Base-by-base conservation (phyloP, 2,113 vertebrate genomes). In the Phalacrocorax carbo region DNA sequence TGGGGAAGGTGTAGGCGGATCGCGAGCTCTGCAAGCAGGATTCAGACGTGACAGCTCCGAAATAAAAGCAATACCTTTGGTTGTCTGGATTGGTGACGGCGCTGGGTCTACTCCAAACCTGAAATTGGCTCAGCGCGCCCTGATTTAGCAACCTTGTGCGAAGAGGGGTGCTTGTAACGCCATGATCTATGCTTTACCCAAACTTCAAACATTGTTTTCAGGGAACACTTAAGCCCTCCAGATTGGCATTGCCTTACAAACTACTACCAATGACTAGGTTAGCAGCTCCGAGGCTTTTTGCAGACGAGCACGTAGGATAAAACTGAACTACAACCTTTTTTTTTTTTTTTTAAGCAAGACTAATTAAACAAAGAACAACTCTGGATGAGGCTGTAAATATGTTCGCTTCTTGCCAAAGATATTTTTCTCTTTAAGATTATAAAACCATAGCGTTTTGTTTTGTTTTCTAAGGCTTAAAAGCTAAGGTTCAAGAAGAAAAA, bases 71-170 rank as follows among this genome's bases (percentile, higher is more conserved):
- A 10, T 2, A 5, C 17, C 2, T 7, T 7, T 21, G 10, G 8
- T n/a, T 40, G 46, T 21, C 36, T 6, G 32, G 29, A 3, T 19
- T 32, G 61, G 4, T 17, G 21, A 29, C 1, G 49, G 61, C 9
- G 3, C 36, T 9, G 29, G 42, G 13, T 58, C 55, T 27, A 1
- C 29, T n/a, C 36, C 26, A 21, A 49, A 46, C 9, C 4, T 5
- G 60, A 49, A 38, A 29, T 4, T 3, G 5, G 11, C n/a, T 36
- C 9, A 3, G 10, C 0, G 11, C 7, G 2, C 49, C 46, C n/a
- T 18, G 25, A 38, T 20, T 8, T 3, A 15, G 58, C 7, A 51
- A 51, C 48, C 18, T 22, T 23, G 10, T 29, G 58, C 21, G 9
- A 5, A 38, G 83, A 34, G 36, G 54, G 32, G 18, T 44, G 73